Evolutionary conservation across 1,140 invertebrate genomes (phyloP).

Genomic region (Aleiodes sp.): DNA sequence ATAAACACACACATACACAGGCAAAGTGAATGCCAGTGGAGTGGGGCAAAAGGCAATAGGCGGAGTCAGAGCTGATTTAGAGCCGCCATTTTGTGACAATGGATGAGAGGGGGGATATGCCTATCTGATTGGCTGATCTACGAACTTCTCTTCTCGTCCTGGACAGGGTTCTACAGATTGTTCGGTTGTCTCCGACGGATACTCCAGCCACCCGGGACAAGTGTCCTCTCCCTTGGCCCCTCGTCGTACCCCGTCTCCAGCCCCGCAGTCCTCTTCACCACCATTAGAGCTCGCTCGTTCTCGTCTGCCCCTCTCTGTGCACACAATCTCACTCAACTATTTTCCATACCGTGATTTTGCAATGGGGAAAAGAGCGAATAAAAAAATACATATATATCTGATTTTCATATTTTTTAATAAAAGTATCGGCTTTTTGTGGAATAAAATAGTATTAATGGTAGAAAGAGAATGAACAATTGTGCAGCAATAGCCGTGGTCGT

Average conservation of each 20-base stretch:
- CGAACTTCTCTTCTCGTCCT: constrained; percentile 61
- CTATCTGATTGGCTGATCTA: constrained; percentile 68
- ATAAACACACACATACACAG: not conserved
- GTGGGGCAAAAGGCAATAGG: constrained; percentile 50
- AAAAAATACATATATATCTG: too few relatives aligned
- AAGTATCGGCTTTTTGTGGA: too few relatives aligned
- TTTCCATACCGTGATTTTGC: constrained; percentile 19
- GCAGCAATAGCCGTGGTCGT: too few relatives aligned
- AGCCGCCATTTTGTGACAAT: constrained; percentile 68
- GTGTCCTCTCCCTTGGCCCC: constrained; percentile 31
- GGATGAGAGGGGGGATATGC: constrained; percentile 56
- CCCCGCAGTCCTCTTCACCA: not conserved
- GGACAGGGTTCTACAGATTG: constrained; percentile 67
- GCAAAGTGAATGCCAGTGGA: constrained; percentile 32
- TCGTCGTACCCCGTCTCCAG: constrained; percentile 17
- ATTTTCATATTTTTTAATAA: too few relatives aligned
- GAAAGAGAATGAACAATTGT: too few relatives aligned
- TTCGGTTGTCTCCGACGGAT: constrained; percentile 61
- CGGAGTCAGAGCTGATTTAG: constrained; percentile 66
- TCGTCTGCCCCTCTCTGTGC: not conserved
- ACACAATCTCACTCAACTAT: constrained; percentile 9
- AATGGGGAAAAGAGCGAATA: too few relatives aligned
- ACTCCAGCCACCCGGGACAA: constrained; percentile 52
- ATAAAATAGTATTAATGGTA: too few relatives aligned
- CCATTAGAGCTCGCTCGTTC: not conserved